Percentiles rank a stretch among this genome's conserved stretches.
These are phyloP conservation scores for Lepus townsendii DNA, from an alignment of 2,797 vertebrate species.

Conservation along the genomic window DNA sequence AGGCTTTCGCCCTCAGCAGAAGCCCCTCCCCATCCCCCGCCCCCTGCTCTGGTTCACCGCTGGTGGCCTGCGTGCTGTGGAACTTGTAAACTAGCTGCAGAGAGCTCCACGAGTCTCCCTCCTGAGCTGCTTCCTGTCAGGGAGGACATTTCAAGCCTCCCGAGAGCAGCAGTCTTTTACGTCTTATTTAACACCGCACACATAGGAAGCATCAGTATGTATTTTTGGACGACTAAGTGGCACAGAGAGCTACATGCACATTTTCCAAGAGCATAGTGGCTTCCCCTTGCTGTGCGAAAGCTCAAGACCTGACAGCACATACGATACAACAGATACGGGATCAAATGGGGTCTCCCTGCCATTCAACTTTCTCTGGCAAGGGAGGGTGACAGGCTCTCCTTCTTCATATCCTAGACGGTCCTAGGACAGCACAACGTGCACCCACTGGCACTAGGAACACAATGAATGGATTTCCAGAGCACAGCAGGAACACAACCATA, in stretches of 20 bases:
- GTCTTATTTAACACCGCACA: neutral
- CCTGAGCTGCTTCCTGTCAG: neutral
- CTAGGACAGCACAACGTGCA: neutral
- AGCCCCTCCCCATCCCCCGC: too few species aligned
- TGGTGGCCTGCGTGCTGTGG: neutral
- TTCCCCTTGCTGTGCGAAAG: neutral
- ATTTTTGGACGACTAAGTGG: neutral
- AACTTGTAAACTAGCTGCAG: neutral
- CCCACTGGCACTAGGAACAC: too few species aligned
- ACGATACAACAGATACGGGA: neutral
- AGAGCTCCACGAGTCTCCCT: neutral
- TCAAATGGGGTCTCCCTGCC: neutral
- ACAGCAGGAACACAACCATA: neutral
- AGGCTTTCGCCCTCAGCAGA: too few species aligned
- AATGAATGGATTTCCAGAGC: neutral
- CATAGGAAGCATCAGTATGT: neutral
- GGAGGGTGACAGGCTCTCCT: neutral
- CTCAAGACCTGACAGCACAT: neutral
- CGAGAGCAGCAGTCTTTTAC: neutral
- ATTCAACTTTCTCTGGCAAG: too few species aligned
- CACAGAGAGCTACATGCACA: neutral
- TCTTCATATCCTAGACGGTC: neutral
- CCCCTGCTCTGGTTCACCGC: rapidly evolving
- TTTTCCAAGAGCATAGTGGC: neutral
- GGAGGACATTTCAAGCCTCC: neutral